Evolutionary conservation across 1,140 invertebrate genomes (phyloP), one percentile per base, ranked within the genome.

Genomic region (Pseudomyrmex gracilis): DNA sequence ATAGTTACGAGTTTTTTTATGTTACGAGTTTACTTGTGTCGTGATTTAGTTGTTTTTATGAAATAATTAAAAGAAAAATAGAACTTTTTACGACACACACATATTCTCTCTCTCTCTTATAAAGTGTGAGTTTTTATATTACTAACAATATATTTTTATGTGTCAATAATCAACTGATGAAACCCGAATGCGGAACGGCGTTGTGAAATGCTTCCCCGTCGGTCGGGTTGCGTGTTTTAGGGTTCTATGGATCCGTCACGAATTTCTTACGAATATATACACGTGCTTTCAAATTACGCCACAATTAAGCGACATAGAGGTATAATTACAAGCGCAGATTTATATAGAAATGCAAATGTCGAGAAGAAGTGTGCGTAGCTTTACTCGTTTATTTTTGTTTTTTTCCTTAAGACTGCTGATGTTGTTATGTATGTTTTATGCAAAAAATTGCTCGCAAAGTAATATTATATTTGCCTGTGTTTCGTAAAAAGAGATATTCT

Each of bases 191-290:
- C n/a, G 53, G 24, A 51, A 51, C 10, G 15, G 12, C 13, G 45
- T 74, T 45, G 24, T 20, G 78, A 82, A 57, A 73, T 78, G 12
- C 86, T 67, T 15, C 4, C 9, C 1, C 51, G 86, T 61, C 20
- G 20, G 10, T 24, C 49, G 34, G 86, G 86, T 87, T 87, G 86
- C 80, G 24, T 53, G 1, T 17, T 55, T 17, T 34, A 73, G 53
- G 85, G 67, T 34, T 60, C 55, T 7, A 24, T 24, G 4, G 15
- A 47, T 17, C 49, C 45, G 7, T 77, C 2, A 45, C n/a, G 9
- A 2, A 12, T 67, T 55, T 70, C 43, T 78, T 2, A 55, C n/a
- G 15, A 51, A 7, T 24, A 12, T 45, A 13, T 17, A 68, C 55
- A 1, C 2, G 43, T 60, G 53, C 9, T n/a, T 17, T 55, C 9